Conservation (phyloP, 2,888 invertebrate genomes). For the Horisme vitalbata region DNA sequence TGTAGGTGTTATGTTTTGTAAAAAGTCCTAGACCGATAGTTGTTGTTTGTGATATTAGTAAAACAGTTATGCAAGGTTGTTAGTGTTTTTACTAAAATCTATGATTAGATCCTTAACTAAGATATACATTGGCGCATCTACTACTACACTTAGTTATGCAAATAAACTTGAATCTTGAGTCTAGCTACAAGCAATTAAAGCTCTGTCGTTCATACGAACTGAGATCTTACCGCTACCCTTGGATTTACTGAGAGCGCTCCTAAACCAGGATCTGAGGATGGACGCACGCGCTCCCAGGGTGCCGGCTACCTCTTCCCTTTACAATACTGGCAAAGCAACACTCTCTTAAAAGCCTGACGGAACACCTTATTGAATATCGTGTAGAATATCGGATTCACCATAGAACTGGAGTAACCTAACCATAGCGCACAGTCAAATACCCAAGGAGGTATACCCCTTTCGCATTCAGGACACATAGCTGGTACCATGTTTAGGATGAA, state of each 20-base stretch:
- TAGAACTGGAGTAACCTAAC: conserved; percentile 96
- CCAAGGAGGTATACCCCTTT: conserved; percentile 88
- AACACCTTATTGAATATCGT: conserved; percentile 98
- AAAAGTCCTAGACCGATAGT: no score
- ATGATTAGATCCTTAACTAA: no score
- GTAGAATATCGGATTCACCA: conserved; percentile 98
- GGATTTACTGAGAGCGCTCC: conserved; percentile 77
- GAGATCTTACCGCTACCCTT: conserved; percentile 69
- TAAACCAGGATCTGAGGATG: conserved; percentile 70
- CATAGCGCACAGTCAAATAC: conserved; percentile 94
- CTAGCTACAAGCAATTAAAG: conserved; percentile 56
- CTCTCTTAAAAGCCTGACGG: conserved; percentile 94
- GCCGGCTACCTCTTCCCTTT: conserved; percentile 76
- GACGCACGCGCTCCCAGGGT: conserved; percentile 79
- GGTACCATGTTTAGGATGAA: conserved; percentile 94
- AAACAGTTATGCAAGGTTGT: no score
- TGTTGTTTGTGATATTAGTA: no score
- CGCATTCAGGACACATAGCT: conserved; percentile 91
- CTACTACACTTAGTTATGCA: no score
- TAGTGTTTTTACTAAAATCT: no score
- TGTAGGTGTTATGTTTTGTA: no score
- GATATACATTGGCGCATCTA: no score
- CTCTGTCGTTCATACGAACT: conserved; percentile 67
- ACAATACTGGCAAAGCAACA: conserved; percentile 89
- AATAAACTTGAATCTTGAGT: conserved; percentile 30